These are phyloP conservation scores for Anorthoa munda DNA, from an alignment of 2,888 invertebrate species.

Conservation along the genomic window DNA sequence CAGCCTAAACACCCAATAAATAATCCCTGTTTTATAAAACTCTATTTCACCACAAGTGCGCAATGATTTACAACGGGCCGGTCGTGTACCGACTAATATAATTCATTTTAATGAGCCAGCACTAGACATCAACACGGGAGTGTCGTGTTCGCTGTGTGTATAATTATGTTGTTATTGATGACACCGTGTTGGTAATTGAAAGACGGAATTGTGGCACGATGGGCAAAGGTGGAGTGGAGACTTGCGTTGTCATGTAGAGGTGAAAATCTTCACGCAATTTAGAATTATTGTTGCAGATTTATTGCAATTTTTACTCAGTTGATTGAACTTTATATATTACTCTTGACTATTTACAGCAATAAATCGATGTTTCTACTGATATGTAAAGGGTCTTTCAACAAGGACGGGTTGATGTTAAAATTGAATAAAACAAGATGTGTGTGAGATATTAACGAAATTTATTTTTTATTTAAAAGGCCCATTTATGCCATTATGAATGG, in stretches of 20 bases:
- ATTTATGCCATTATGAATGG: too few relatives aligned
- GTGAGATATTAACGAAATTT: too few relatives aligned
- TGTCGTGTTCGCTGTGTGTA: slow-evolving; percentile 53
- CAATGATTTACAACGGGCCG: slow-evolving; percentile 56
- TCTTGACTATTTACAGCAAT: too few relatives aligned
- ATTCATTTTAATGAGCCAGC: slow-evolving; percentile 68
- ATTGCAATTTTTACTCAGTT: too few relatives aligned
- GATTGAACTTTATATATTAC: too few relatives aligned
- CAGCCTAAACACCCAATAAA: slow-evolving; percentile 27
- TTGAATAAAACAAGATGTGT: too few relatives aligned
- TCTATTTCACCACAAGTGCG: slow-evolving; percentile 43
- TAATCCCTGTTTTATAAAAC: slow-evolving; percentile 46
- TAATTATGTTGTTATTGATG: slow-evolving; percentile 58
- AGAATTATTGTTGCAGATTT: too few relatives aligned
- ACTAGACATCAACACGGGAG: slow-evolving; percentile 59
- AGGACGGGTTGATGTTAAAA: too few relatives aligned
- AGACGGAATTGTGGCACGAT: slow-evolving; percentile 10
- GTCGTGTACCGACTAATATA: slow-evolving; percentile 58
- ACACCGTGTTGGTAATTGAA: slow-evolving; percentile 42
- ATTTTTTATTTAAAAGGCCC: too few relatives aligned
- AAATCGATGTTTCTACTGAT: too few relatives aligned
- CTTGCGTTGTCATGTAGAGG: not conserved
- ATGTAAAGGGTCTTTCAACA: too few relatives aligned
- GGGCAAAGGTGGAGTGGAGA: too few relatives aligned
- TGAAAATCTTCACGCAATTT: not conserved